Percentiles rank a stretch among this genome's conserved stretches.
Conservation (phyloP, 2,888 invertebrate species). For the Drosophila sordidapex region DNA sequence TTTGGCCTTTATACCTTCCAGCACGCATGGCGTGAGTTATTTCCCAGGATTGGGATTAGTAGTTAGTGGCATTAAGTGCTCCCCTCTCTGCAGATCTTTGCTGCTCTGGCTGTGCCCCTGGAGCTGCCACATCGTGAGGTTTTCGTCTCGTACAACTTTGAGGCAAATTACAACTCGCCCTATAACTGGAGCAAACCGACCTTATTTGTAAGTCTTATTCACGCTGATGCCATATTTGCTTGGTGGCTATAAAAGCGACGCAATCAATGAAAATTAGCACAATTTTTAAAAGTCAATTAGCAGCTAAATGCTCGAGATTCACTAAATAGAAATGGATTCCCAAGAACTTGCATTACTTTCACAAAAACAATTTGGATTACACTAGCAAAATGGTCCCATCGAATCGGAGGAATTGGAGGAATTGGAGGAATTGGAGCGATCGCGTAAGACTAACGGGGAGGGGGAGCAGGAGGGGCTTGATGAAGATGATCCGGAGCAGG, state of each 20-base stretch:
- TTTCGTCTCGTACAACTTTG: slow-evolving; percentile 91
- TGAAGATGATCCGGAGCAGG: not conserved
- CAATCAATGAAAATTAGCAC: slow-evolving; percentile 53
- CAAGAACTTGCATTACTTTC: slow-evolving; percentile 15
- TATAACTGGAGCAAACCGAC: slow-evolving; percentile 85
- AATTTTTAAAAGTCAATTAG: slow-evolving; percentile 60
- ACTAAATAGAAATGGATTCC: slow-evolving; percentile 11
- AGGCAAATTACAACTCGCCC: slow-evolving; percentile 88
- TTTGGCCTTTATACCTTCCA: slow-evolving; percentile 78
- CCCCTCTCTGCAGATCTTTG: slow-evolving; percentile 87
- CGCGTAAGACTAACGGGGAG: slow-evolving; percentile 45
- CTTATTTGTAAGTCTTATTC: slow-evolving; percentile 73
- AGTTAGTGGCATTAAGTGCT: not conserved
- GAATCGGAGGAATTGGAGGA: slow-evolving; percentile 53
- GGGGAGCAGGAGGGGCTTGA: not conserved
- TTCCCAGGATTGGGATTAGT: not conserved
- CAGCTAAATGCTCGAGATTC: slow-evolving; percentile 32
- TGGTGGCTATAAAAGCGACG: slow-evolving; percentile 47
- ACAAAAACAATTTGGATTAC: slow-evolving; percentile 7
- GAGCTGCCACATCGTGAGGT: slow-evolving; percentile 89
- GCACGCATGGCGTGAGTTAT: slow-evolving; percentile 82
- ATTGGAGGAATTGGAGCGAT: slow-evolving; percentile 40
- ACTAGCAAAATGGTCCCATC: slow-evolving; percentile 71
- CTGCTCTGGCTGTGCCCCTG: slow-evolving; percentile 90
- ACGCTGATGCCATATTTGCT: not conserved